These are phyloP conservation scores for Criorhina ranunculi DNA, from an alignment of 2,888 invertebrate species.

Conservation along the genomic window DNA sequence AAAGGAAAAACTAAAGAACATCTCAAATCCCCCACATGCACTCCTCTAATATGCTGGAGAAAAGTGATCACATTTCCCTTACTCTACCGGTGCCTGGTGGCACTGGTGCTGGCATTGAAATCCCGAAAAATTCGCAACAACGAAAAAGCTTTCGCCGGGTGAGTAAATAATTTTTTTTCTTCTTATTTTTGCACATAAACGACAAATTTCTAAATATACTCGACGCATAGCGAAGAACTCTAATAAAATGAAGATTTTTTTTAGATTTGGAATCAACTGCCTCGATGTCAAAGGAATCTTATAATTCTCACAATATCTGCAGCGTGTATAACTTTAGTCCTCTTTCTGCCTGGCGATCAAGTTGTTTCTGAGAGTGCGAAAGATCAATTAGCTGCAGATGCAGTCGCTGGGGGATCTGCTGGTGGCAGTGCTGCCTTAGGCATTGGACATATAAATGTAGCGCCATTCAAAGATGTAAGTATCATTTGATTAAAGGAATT, in stretches of 20 bases:
- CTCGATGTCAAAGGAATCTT: constrained; percentile 92
- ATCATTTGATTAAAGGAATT: not conserved
- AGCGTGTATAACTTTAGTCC: constrained; percentile 86
- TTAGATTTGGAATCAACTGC: constrained; percentile 94
- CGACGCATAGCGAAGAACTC: not conserved
- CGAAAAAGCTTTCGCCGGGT: constrained; percentile 83
- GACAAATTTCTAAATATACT: constrained; percentile 4
- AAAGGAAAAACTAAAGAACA: constrained; percentile 3
- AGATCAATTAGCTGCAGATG: constrained; percentile 30
- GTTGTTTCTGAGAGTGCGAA: constrained; percentile 78
- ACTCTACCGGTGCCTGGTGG: constrained; percentile 79
- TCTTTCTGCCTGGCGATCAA: constrained; percentile 86
- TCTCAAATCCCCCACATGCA: not conserved
- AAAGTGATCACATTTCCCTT: constrained; percentile 82
- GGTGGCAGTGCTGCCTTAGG: constrained; percentile 43
- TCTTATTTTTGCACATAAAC: constrained; percentile 6
- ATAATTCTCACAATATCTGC: constrained; percentile 88
- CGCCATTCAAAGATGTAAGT: constrained; percentile 75
- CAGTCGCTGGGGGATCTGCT: constrained; percentile 18
- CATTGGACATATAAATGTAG: constrained; percentile 70
- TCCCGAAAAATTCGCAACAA: constrained; percentile 74
- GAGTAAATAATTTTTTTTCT: constrained; percentile 63
- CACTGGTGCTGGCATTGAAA: constrained; percentile 74
- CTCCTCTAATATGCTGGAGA: constrained; percentile 78
- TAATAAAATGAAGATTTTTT: constrained; percentile 22